These are phyloP conservation scores for Porites rus DNA, from an alignment of 92 coral and sea anemone genomes.

Conservation along the genomic window DNA sequence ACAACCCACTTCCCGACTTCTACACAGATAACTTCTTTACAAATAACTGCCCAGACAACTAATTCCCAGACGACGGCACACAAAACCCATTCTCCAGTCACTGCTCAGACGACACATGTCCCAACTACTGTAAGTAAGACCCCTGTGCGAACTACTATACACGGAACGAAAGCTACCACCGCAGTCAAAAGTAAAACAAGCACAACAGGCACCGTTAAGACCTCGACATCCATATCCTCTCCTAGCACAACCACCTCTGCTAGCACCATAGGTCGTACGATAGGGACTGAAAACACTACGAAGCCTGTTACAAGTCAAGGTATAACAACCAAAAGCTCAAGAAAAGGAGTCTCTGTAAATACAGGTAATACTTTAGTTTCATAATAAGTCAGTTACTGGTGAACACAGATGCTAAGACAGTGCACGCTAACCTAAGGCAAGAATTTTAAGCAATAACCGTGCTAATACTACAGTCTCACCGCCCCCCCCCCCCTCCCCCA, in stretches of 20 bases:
- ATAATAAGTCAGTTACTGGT: no score
- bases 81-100: not conserved
- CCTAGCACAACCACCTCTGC: not conserved
- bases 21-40: not conserved
- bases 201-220: not conserved
- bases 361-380: not conserved
- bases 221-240: not conserved
- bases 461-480: no score
- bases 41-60: not conserved
- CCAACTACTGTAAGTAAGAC: not conserved
- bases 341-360: not conserved
- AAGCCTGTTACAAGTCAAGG: not conserved
- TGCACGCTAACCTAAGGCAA: no score
- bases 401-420: no score
- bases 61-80: not conserved
- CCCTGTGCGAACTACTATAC: not conserved
- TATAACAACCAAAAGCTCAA: no score
- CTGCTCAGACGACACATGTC: not conserved
- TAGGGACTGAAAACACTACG: not conserved
- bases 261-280: not conserved
- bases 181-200: not conserved
- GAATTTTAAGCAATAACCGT: no score
- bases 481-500: no score
- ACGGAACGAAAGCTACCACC: not conserved
- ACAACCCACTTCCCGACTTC: not conserved